These are phyloP conservation scores for Bemisia tabaci DNA, from an alignment of 1,140 invertebrate genomes.

Conservation along the genomic window DNA sequence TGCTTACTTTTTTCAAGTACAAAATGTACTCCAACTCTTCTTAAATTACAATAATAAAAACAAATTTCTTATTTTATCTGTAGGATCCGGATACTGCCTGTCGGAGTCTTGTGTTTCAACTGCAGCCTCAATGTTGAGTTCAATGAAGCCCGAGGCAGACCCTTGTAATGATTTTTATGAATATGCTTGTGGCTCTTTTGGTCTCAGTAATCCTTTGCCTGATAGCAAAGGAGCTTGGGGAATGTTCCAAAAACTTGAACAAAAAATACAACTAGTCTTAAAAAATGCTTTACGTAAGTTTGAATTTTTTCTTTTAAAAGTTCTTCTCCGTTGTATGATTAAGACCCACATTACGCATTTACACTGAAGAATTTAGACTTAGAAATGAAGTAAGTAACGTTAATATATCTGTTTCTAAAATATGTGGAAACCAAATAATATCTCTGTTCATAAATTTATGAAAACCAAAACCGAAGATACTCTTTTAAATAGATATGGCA, in stretches of 20 bases:
- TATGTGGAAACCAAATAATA: too few relatives aligned
- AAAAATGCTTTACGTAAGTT: constrained; percentile 68
- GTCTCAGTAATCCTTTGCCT: constrained; percentile 80
- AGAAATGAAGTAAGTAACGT: too few relatives aligned
- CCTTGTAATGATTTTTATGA: constrained; percentile 93
- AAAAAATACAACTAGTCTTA: constrained; percentile 84
- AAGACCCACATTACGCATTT: too few relatives aligned
- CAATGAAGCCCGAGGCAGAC: constrained; percentile 60
- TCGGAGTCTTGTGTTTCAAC: constrained; percentile 73
- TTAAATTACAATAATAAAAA: too few relatives aligned
- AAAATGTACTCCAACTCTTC: too few relatives aligned
- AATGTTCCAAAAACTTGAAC: constrained; percentile 85
- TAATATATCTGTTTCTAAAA: too few relatives aligned
- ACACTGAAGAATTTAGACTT: too few relatives aligned
- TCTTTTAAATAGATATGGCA: too few relatives aligned
- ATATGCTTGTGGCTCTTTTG: constrained; percentile 85
- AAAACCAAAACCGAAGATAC: too few relatives aligned
- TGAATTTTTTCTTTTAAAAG: constrained; percentile 8
- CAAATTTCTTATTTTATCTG: too few relatives aligned
- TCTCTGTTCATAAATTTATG: too few relatives aligned
- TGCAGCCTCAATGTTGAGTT: constrained; percentile 66
- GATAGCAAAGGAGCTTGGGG: constrained; percentile 87
- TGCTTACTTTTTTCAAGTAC: too few relatives aligned
- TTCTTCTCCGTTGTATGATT: neutral
- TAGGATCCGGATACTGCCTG: constrained; percentile 40